Percentiles rank a stretch among this genome's conserved stretches.
These are phyloP conservation scores for Neotoma lepida DNA, from an alignment of 2,113 vertebrate genomes.

Conservation along the genomic window DNA sequence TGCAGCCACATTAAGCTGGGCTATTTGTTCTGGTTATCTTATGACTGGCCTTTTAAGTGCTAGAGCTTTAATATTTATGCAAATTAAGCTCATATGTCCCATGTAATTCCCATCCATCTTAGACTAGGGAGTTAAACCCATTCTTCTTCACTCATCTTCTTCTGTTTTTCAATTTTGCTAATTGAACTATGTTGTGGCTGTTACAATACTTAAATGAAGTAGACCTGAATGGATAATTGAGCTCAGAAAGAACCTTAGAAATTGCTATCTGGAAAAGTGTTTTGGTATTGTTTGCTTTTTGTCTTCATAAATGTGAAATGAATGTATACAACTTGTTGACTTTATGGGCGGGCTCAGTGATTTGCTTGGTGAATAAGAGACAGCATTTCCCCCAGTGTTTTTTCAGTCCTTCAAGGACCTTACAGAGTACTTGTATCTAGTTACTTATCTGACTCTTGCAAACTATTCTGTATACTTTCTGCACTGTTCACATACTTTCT, in stretches of 20 bases:
- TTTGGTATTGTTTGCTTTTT: constrained; percentile 42
- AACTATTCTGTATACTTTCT: neutral
- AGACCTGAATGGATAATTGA: neutral
- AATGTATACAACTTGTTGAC: neutral
- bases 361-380: neutral
- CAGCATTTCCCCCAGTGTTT: neutral
- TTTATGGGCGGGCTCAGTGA: neutral
- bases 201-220: constrained; percentile 1
- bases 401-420: constrained; percentile 13
- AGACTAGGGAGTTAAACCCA: neutral
- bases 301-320: neutral
- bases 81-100: neutral
- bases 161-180: constrained; percentile 18
- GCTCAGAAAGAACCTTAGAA: constrained; percentile 22
- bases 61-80: constrained; percentile 35
- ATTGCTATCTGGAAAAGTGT: constrained; percentile 25
- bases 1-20: neutral
- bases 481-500: neutral
- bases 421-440: neutral
- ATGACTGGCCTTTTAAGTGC: constrained; percentile 30
- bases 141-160: constrained; percentile 8
- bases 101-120: neutral
- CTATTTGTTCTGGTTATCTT: constrained; percentile 37
- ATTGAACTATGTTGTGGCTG: constrained; percentile 4
- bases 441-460: neutral